Base-by-base conservation (phyloP, 2,113 vertebrate genomes). In the Ahaetulla prasina region DNA sequence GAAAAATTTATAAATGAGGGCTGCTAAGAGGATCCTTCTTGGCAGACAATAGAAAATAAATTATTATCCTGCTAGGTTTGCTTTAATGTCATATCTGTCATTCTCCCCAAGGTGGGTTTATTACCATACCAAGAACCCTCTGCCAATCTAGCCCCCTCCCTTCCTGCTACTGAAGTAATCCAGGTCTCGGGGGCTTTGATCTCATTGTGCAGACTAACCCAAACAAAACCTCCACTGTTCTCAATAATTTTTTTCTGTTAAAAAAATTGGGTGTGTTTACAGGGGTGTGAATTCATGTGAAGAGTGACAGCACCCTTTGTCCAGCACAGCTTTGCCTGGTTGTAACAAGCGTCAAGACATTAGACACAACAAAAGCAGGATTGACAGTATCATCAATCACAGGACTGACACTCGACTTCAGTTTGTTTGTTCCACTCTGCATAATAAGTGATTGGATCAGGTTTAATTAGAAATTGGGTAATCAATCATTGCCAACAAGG, bases 401-500 rank as follows among this genome's bases (percentile, higher is more conserved):
- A 0, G 88, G 49, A 53, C 97, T 99, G 99, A 99, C 99, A 99
- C 98, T 97, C 95, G 98, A 98, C 99, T 99, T 98, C 98, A 98
- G 98, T 99, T 98, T 99, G 99, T 99, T 99, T 99, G 99, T 99
- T 98, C 98, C 98, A 98, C 98, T 99, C 98, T 99, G 99, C 99
- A 99, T 99, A 99, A 99, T 99, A 99, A 99, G 99, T 98, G 99
- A 99, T 99, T 98, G 98, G 98, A 99, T 99, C 99, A 98, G 98
- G 98, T 99, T 99, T 99, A 99, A 99, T 99, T 99, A 99, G 99
- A 99, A 99, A 99, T 99, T 99, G 98, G 98, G 99, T 99, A 98
- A 99, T 99, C 99, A 99, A 99, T 99, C 99, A 99, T 99, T 99
- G 99, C 99, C 99, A 99, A 99, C 98, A 95, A 99, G 99, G 98